phyloP scores from a whole-genome alignment of 1,140 invertebrate genomes.

The Lepidurus arcticus region DNA sequence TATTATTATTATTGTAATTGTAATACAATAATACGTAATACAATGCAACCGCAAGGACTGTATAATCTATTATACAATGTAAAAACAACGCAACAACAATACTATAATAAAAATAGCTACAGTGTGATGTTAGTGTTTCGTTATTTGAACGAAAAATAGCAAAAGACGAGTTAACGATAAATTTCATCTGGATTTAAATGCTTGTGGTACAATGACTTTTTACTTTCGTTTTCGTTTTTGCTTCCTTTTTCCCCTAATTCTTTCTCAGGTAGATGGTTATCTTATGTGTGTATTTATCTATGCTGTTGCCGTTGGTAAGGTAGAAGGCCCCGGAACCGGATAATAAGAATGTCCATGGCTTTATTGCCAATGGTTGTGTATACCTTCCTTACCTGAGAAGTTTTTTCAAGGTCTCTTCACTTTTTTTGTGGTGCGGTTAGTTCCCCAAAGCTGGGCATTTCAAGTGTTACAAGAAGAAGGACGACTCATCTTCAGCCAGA shows the following conservation, averaged over 20 bases:
- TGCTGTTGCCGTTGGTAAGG: neutral
- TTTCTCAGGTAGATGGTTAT: neutral
- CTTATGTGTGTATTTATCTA: neutral
- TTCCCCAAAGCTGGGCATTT: neutral
- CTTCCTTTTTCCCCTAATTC: neutral
- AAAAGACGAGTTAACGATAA: no score
- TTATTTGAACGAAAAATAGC: no score
- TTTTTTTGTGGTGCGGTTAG: neutral
- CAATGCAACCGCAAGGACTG: no score
- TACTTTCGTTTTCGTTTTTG: neutral
- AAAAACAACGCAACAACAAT: no score
- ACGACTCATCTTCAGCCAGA: slow-evolving; percentile 12
- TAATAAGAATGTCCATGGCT: slow-evolving; percentile 13
- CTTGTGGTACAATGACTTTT: neutral
- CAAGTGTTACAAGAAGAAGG: neutral
- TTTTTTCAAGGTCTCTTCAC: neutral
- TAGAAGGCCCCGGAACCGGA: neutral
- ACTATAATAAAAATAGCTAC: no score
- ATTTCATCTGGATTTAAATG: no score
- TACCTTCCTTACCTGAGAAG: neutral
- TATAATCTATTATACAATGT: no score
- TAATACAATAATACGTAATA: no score
- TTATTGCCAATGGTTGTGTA: neutral
- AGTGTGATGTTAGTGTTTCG: no score
- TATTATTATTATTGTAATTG: no score